These are phyloP conservation scores for Heliothis peltigera DNA, from an alignment of 2,888 invertebrate genomes.

Conservation along the genomic window DNA sequence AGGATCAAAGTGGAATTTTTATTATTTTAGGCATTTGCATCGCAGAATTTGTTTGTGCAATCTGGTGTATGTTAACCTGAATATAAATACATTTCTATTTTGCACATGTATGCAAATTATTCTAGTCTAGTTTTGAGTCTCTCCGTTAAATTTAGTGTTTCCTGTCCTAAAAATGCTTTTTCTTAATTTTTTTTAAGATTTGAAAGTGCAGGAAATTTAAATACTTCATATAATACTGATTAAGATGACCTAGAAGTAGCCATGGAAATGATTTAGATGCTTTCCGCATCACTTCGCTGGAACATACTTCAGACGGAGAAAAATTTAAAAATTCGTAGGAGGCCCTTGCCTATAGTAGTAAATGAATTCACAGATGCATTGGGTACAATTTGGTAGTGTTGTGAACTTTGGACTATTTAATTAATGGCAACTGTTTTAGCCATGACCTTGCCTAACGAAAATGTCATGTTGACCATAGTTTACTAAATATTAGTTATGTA, in stretches of 20 bases:
- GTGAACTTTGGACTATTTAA: constrained; percentile 41
- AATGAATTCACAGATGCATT: background rate
- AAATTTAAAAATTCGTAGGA: too few relatives aligned
- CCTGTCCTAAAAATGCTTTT: constrained; percentile 2
- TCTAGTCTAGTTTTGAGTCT: constrained; percentile 8
- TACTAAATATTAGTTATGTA: background rate
- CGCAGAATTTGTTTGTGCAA: constrained; percentile 52
- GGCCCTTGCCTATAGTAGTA: too few relatives aligned
- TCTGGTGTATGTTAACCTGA: constrained; percentile 49
- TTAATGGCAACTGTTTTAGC: constrained; percentile 21
- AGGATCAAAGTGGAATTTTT: constrained; percentile 59
- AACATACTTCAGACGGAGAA: too few relatives aligned
- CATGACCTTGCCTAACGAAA: background rate
- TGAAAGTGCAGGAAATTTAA: background rate
- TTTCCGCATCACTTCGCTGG: too few relatives aligned
- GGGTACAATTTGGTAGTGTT: background rate
- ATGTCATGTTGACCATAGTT: background rate
- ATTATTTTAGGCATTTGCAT: constrained; percentile 60
- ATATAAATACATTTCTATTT: constrained; percentile 51
- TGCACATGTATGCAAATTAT: constrained; percentile 20
- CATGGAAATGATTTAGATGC: too few relatives aligned
- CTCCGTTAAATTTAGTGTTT: constrained; percentile 13
- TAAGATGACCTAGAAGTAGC: too few relatives aligned
- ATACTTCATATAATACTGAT: background rate
- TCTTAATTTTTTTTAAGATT: background rate